Evolutionary conservation across 2,797 vertebrate species (phyloP), one percentile per base, ranked within the genome.

Genomic region (Merluccius polli): DNA sequence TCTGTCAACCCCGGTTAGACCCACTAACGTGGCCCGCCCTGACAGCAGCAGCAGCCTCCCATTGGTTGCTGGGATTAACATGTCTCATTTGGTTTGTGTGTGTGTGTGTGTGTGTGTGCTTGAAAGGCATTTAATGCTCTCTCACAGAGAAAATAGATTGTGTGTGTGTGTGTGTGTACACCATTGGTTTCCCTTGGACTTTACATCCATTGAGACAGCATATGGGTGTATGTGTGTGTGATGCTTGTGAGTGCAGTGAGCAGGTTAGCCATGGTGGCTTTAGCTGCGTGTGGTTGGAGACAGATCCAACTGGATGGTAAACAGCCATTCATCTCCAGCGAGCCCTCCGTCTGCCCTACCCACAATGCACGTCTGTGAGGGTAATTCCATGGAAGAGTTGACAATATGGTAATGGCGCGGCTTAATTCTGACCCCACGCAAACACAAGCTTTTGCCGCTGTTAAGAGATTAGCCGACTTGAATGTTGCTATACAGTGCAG

Each of bases 181-280:
- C 0, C 9, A 16, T 3, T 38, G 65, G 77, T 41, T 71, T 11
- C n/a, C 9, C 76, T 1, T 76, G 52, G 78, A 72, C 70, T 63
- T 73, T 73, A 52, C 74, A 75, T 59, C 65, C 31, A 70, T 52
- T 78, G 74, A 32, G 72, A 16, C 16, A 27, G 72, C 10, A 72
- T 82, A 13, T 81, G 3, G 52, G 15, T 52, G 30, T 27, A 75
- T 33, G 76, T 76, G 75, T 78, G 73, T 30, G 67, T 67, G 48
- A 9, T 36, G 44, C 76, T n/a, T 70, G 82, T 35, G 89, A 91
- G 90, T 89, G 90, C 73, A 73, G 85, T 87, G 87, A 92, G 90
- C 87, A 88, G 86, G 88, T 93, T 92, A 91, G 85, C 87, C 79
- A 92, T 30, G 88, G 87, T 77, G 86, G 89, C 90, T 92, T 92